Evolutionary conservation across 2,888 invertebrate species (phyloP).

Genomic region (Entomobrya multifasciata): DNA sequence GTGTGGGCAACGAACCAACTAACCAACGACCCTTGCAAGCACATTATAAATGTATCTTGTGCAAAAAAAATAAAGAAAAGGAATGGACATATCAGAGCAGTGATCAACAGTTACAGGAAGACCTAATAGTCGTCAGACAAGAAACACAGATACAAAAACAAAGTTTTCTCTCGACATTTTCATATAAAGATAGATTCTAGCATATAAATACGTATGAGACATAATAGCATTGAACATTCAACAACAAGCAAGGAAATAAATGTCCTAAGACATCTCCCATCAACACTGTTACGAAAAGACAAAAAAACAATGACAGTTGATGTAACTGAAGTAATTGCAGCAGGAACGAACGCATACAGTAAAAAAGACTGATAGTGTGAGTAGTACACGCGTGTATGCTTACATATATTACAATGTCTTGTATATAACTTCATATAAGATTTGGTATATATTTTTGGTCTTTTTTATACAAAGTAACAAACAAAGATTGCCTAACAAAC

Average conservation of each 20-base stretch:
- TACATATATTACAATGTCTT: no score
- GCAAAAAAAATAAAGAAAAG: slow-evolving; percentile 7
- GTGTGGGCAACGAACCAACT: slow-evolving; percentile 71
- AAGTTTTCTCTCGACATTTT: slow-evolving; percentile 20
- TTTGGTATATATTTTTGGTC: not conserved
- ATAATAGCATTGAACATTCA: not conserved
- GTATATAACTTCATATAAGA: not conserved
- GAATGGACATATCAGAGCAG: slow-evolving; percentile 18
- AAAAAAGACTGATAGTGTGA: slow-evolving; percentile 18
- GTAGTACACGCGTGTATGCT: not conserved
- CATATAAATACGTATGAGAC: no score
- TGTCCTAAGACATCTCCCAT: slow-evolving; percentile 71
- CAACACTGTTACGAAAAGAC: slow-evolving; percentile 53
- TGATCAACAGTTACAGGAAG: slow-evolving; percentile 25
- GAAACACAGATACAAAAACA: slow-evolving; percentile 24
- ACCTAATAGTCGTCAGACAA: not conserved
- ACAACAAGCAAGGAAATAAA: slow-evolving; percentile 38
- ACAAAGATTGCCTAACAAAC: slow-evolving; percentile 65
- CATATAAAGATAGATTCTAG: slow-evolving; percentile 1
- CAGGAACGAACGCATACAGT: slow-evolving; percentile 34
- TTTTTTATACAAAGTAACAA: slow-evolving; percentile 10
- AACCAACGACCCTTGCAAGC: slow-evolving; percentile 71
- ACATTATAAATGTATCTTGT: slow-evolving; percentile 60
- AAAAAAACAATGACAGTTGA: slow-evolving; percentile 63
- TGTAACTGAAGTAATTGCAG: slow-evolving; percentile 66